Percentiles rank a stretch among this genome's conserved stretches.
Evolutionary conservation across 2,113 vertebrate genomes (phyloP).

Genomic region (Zapus hudsonius): DNA sequence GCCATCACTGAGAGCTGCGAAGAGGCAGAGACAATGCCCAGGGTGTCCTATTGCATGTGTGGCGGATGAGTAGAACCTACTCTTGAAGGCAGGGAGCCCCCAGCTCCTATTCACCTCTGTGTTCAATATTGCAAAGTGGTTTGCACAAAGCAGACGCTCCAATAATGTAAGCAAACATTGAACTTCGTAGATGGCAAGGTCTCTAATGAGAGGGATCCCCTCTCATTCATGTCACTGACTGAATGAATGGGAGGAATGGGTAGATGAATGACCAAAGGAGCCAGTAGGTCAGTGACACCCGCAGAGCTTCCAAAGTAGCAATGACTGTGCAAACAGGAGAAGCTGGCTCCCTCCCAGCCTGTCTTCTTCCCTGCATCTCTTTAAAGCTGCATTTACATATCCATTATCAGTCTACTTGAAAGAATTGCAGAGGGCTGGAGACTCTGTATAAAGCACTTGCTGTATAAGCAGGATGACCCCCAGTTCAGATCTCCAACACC

Average conservation of each 20-base stretch:
- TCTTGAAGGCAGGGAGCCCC: not conserved
- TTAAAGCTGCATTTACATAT: not conserved
- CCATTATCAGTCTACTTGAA: not conserved
- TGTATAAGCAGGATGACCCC: too few species aligned
- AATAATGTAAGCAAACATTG: not conserved
- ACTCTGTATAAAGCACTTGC: not conserved
- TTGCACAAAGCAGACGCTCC: not conserved
- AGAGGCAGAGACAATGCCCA: not conserved
- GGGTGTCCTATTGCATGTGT: not conserved
- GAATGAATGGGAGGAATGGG: not conserved
- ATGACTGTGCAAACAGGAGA: not conserved
- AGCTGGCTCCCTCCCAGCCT: not conserved
- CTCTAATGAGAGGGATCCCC: too few species aligned
- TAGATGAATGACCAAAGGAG: not conserved
- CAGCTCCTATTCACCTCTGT: not conserved
- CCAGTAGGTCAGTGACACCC: not conserved
- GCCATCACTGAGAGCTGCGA: not conserved
- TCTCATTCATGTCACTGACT: not conserved
- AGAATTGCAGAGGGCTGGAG: not conserved
- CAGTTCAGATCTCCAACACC: too few species aligned
- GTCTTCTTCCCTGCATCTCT: not conserved
- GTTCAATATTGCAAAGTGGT: not conserved
- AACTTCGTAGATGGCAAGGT: not conserved
- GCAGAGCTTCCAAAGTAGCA: not conserved
- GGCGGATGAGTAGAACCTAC: not conserved